Conservation (phyloP, 1,140 invertebrate genomes). For the Campoletis sonorensis region DNA sequence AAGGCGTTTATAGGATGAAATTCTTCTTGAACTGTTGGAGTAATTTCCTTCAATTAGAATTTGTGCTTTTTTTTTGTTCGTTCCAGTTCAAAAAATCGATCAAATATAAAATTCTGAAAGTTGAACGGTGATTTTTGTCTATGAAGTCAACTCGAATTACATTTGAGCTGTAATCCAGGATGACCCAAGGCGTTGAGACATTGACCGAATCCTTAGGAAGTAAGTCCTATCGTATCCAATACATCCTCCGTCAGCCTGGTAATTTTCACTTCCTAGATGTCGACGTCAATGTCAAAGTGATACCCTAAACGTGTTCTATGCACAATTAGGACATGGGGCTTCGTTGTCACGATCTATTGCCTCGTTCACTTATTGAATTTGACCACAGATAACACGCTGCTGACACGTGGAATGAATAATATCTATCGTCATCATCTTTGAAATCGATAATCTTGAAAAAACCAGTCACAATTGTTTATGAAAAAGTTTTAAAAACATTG, state of each 20-base stretch:
- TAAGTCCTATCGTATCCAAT: slow-evolving; percentile 14
- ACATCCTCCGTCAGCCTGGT: slow-evolving; percentile 41
- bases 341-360: slow-evolving; percentile 46
- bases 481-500: too few species aligned
- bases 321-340: slow-evolving; percentile 61
- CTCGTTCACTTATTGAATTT: slow-evolving; percentile 45
- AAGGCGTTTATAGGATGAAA: too few species aligned
- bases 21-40: too few species aligned
- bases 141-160: slow-evolving; percentile 22
- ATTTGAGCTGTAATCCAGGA: slow-evolving; percentile 23
- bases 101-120: not conserved
- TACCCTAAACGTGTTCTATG: slow-evolving; percentile 48
- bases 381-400: slow-evolving; percentile 44
- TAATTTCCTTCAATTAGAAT: too few species aligned
- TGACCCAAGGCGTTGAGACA: not conserved
- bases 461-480: too few species aligned
- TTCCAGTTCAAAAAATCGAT: not conserved
- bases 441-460: too few species aligned
- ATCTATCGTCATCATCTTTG: not conserved
- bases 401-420: not conserved
- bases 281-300: slow-evolving; percentile 43
- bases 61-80: too few species aligned
- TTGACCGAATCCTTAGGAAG: slow-evolving; percentile 49
- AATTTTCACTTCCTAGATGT: slow-evolving; percentile 51
- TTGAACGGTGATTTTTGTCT: slow-evolving; percentile 34